A percentile compares a stretch with the other conserved stretches of the same genome.
phyloP scores from a whole-genome alignment of 2,113 vertebrate species.

The Xiphophorus couchianus region DNA sequence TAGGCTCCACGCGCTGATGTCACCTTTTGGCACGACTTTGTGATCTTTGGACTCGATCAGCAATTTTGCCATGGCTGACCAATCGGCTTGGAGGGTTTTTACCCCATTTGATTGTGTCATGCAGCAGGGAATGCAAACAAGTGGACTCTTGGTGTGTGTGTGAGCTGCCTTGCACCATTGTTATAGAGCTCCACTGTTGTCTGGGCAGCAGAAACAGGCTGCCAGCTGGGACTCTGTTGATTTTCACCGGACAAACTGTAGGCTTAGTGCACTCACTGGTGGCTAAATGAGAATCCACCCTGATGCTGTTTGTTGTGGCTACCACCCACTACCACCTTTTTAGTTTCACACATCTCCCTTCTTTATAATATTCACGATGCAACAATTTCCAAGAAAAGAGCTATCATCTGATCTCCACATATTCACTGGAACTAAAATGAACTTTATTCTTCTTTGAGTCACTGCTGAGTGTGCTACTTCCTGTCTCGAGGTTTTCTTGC shows the following conservation, averaged over 20 bases:
- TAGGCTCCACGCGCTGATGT: constrained; percentile 74
- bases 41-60: constrained; percentile 78
- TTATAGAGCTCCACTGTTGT: constrained; percentile 63
- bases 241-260: constrained; percentile 57
- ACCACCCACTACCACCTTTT: constrained; percentile 9
- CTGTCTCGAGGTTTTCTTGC: constrained; percentile 38
- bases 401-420: neutral
- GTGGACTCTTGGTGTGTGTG: constrained; percentile 26
- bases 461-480: constrained; percentile 48
- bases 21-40: constrained; percentile 74
- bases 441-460: constrained; percentile 13
- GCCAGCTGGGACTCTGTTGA: constrained; percentile 75
- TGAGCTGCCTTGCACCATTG: constrained; percentile 43
- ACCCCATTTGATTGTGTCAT: constrained; percentile 73
- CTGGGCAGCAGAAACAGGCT: constrained; percentile 63
- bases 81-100: constrained; percentile 48
- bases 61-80: constrained; percentile 57
- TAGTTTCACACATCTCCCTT: neutral
- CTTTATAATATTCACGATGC: neutral
- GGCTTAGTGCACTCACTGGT: constrained; percentile 42
- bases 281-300: constrained; percentile 28
- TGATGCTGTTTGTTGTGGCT: constrained; percentile 30
- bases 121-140: constrained; percentile 73
- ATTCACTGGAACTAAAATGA: neutral
- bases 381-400: neutral